phyloP scores from a whole-genome alignment of 1,140 invertebrate genomes.

The Apocrypta bakeri region DNA sequence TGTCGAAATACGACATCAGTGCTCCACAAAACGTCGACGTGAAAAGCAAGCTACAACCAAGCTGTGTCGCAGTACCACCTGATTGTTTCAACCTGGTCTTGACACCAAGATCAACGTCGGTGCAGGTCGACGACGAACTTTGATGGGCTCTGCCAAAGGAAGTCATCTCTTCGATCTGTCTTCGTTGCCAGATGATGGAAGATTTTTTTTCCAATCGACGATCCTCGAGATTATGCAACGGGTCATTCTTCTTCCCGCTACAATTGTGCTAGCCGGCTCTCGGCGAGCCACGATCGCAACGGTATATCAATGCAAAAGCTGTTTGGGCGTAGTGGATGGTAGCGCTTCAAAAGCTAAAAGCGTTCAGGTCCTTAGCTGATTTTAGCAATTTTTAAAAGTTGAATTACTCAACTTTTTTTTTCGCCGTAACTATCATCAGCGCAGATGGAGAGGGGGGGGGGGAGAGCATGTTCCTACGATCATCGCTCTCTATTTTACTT shows the following conservation, averaged over 20 bases:
- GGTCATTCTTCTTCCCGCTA: not conserved
- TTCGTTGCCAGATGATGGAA: not conserved
- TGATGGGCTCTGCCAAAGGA: not conserved
- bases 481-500: too few species aligned
- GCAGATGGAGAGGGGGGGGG: too few species aligned
- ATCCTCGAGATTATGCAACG: not conserved
- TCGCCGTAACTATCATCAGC: too few species aligned
- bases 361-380: slow-evolving; percentile 20
- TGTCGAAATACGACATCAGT: slow-evolving; percentile 82
- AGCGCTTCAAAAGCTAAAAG: too few species aligned
- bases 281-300: not conserved
- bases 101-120: not conserved
- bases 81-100: slow-evolving; percentile 79
- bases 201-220: not conserved
- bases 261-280: not conserved
- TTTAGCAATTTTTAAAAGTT: not conserved
- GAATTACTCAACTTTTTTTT: too few species aligned
- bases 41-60: slow-evolving; percentile 73
- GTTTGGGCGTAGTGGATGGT: not conserved
- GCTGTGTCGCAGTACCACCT: slow-evolving; percentile 82
- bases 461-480: too few species aligned
- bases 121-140: not conserved
- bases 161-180: not conserved
- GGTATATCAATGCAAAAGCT: not conserved
- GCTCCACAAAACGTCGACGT: slow-evolving; percentile 74